Conservation (phyloP, 2,888 invertebrate genomes). For the Tipula vernalis region DNA sequence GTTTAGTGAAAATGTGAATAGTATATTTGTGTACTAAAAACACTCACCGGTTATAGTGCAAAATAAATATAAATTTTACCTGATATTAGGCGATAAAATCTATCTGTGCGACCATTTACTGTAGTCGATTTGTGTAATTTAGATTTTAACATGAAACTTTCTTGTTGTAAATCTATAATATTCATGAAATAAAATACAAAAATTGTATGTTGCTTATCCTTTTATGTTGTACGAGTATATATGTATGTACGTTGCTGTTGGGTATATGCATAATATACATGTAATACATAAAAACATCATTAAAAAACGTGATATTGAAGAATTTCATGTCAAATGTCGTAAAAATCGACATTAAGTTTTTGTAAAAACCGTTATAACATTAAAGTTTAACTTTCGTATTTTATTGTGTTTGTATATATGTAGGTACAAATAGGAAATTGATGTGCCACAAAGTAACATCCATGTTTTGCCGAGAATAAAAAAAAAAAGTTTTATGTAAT, state of each 20-base stretch:
- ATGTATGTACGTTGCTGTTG: background rate
- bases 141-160: background rate
- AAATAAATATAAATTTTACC: background rate
- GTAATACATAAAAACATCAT: background rate
- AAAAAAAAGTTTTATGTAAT: background rate
- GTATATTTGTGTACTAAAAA: background rate
- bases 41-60: background rate
- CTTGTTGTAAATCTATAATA: background rate
- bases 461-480: background rate
- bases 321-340: background rate
- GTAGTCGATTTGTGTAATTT: background rate
- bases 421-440: background rate
- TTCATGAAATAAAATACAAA: background rate
- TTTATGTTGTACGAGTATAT: background rate
- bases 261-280: background rate
- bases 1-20: background rate
- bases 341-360: background rate
- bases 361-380: background rate
- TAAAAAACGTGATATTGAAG: background rate
- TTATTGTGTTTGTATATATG: background rate
- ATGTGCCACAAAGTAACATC: background rate
- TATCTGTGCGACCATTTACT: background rate
- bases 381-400: background rate
- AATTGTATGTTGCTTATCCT: background rate
- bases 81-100: background rate